These are phyloP conservation scores for Drosophila nr. medialis DNA, from an alignment of 2,888 invertebrate genomes.

Conservation along the genomic window DNA sequence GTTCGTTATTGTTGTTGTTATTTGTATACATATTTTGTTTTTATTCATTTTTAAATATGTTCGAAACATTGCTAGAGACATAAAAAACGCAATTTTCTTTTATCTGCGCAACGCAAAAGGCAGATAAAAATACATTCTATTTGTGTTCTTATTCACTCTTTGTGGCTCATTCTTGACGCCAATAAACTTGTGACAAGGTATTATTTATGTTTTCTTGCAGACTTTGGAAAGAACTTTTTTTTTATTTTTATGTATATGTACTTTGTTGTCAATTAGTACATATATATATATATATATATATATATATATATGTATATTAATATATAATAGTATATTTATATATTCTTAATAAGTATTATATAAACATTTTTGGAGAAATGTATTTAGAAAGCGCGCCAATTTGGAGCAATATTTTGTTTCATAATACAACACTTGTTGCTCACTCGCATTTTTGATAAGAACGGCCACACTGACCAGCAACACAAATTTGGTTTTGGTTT, in stretches of 20 bases:
- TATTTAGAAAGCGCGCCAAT: constrained; percentile 38
- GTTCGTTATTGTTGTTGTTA: too few species aligned
- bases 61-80: constrained; percentile 27
- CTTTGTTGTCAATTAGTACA: not conserved
- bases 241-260: not conserved
- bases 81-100: constrained; percentile 66
- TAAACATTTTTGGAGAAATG: not conserved
- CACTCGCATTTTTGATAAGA: constrained; percentile 8
- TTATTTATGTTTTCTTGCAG: constrained; percentile 24
- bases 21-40: too few species aligned
- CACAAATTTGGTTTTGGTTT: not conserved
- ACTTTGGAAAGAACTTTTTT: constrained; percentile 7
- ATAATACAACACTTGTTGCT: constrained; percentile 39
- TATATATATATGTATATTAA: not conserved
- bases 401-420: not conserved
- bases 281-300: not conserved
- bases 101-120: constrained; percentile 62
- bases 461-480: not conserved
- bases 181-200: constrained; percentile 43
- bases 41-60: constrained; percentile 62
- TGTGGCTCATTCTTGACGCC: constrained; percentile 31
- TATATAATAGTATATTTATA: not conserved
- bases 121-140: constrained; percentile 65
- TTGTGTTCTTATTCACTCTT: constrained; percentile 31
- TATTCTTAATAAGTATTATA: not conserved